These are phyloP conservation scores for Saturnia pavonia DNA, from an alignment of 2,888 invertebrate species.

Conservation along the genomic window DNA sequence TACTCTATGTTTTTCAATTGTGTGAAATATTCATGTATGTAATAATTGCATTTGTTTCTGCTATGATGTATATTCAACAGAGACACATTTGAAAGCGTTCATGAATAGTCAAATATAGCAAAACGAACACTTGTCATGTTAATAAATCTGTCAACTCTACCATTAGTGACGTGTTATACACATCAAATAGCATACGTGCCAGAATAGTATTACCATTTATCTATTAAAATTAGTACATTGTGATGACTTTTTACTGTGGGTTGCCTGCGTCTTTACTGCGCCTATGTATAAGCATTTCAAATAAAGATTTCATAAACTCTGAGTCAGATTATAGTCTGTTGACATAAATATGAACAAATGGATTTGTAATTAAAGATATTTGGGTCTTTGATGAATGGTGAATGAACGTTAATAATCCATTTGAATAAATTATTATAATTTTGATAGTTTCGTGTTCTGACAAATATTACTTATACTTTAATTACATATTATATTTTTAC, in stretches of 20 bases:
- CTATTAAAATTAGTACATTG: conserved; percentile 4
- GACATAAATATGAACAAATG: no score
- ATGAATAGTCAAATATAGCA: conserved; percentile 9
- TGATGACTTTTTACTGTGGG: background rate
- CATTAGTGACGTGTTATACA: background rate
- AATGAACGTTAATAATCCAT: background rate
- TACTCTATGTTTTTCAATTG: background rate
- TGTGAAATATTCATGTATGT: no score
- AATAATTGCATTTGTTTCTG: no score
- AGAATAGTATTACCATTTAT: background rate
- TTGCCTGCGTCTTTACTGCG: no score
- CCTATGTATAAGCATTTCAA: no score
- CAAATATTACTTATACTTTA: background rate
- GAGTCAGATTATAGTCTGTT: no score
- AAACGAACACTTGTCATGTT: background rate
- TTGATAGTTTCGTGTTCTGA: background rate
- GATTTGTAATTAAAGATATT: no score
- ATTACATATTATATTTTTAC: background rate
- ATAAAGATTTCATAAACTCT: no score
- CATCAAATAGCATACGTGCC: conserved; percentile 3
- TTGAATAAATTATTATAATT: background rate
- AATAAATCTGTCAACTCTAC: conserved; percentile 15
- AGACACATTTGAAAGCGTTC: background rate
- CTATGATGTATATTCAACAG: background rate
- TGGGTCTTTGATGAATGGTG: background rate